Evolutionary conservation across 2,113 vertebrate species (phyloP), one percentile per base, ranked within the genome.

Genomic region (Pelecanoides urinatrix): DNA sequence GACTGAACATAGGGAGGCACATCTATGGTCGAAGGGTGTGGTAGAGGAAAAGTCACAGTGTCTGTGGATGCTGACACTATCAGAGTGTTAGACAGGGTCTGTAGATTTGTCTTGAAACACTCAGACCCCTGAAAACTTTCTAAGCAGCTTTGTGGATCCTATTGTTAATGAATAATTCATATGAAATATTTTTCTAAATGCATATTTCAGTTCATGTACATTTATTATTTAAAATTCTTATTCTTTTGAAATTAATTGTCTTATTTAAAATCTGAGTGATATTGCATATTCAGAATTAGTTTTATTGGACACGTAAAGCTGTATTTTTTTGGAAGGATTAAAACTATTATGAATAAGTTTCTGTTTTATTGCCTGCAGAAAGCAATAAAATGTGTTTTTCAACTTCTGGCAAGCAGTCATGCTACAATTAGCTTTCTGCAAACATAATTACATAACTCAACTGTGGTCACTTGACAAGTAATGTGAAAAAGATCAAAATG

Each of bases 1-100:
- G 22, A 72, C 19, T 63, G 40, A 40, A 40, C 40, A 40, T 78
- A 42, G 2, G 11, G 22, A 58, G 26, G 9, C 4, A 11, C 6
- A 23, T 34, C 21, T 58, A 7, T 15, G 55, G 23, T 11, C 0
- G 0, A 58, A 66, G 7, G 6, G 8, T 40, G 27, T 61, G 30
- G 11, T 19, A 66, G 22, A 62, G n/a, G 42, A 62, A 81, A 88
- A 83, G 8, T 50, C 25, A 21, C 11, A 9, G 7, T 32, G 20
- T 27, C 53, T 73, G 9, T 23, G 16, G 18, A 26, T 76, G 18
- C 14, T 83, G 44, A 80, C 21, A 11, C 5, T 27, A 20, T 9
- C 13, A 30, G 27, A 23, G 14, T 16, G 3, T 45, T 74, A 61
- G 25, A 17, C 1, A 1, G 10, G 3, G 17, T 70, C 18, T 49